phyloP scores from a whole-genome alignment of 2,888 invertebrate genomes.

The Cheilosia scutellata region DNA sequence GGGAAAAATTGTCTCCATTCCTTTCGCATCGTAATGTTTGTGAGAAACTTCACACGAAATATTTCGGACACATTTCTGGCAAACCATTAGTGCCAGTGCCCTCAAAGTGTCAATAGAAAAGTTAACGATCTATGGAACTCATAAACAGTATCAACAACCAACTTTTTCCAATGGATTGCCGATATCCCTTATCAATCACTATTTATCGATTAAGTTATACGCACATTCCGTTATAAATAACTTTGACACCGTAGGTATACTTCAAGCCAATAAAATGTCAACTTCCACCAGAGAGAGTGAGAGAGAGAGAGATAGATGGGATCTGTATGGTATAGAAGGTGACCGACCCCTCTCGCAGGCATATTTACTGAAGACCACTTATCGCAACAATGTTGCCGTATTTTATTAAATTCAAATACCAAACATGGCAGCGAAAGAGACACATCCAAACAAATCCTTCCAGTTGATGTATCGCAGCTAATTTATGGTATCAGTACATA shows the following conservation, averaged over 20 bases:
- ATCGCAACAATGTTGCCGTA: slow-evolving; percentile 20
- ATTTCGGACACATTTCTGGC: too few species aligned
- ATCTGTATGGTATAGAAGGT: background rate
- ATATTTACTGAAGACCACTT: background rate
- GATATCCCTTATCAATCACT: background rate
- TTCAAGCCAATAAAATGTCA: slow-evolving; percentile 4
- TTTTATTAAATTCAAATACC: slow-evolving; percentile 14
- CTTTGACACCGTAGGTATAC: background rate
- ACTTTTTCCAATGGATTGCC: background rate
- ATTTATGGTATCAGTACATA: slow-evolving; percentile 61
- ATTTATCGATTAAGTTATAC: background rate
- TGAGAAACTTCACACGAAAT: too few species aligned
- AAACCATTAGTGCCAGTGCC: too few species aligned
- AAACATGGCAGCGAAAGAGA: slow-evolving; percentile 5
- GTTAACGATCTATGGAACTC: background rate
- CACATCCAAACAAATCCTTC: background rate
- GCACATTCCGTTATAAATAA: background rate
- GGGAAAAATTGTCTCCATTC: too few species aligned
- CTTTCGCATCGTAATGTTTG: too few species aligned
- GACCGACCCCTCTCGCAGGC: background rate
- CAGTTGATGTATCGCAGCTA: slow-evolving; percentile 14
- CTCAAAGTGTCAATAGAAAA: too few species aligned
- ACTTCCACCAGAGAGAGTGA: background rate
- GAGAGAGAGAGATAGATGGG: background rate
- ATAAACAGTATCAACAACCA: background rate